These are phyloP conservation scores for Furcifer pardalis DNA, from an alignment of 2,797 vertebrate species.

Conservation along the genomic window DNA sequence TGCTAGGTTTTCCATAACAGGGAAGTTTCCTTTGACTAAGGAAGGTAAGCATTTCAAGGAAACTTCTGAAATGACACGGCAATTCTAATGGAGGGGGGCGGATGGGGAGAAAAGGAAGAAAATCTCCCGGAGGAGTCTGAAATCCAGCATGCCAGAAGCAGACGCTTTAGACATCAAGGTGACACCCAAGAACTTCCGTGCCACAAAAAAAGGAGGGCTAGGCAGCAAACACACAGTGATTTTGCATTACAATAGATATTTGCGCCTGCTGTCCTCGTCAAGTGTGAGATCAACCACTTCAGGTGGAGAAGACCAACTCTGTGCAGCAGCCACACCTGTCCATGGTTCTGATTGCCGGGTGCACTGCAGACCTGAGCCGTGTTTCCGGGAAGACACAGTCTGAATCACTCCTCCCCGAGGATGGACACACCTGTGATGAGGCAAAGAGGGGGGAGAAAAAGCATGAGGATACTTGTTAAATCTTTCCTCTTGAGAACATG, in stretches of 20 bases:
- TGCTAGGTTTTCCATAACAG: constrained; percentile 46
- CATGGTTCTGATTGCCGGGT: constrained; percentile 85
- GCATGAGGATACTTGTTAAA: not conserved
- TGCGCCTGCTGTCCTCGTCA: constrained; percentile 92
- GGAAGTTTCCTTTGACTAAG: constrained; percentile 48
- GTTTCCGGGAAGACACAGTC: constrained; percentile 93
- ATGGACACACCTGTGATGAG: constrained; percentile 81
- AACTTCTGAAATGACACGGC: constrained; percentile 62
- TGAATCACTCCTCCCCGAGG: constrained; percentile 96
- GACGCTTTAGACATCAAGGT: constrained; percentile 67
- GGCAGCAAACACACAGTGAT: constrained; percentile 69
- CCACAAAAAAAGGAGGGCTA: constrained; percentile 52
- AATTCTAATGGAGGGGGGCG: constrained; percentile 47
- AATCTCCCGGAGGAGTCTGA: constrained; percentile 48
- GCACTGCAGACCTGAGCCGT: constrained; percentile 79
- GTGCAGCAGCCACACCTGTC: constrained; percentile 89
- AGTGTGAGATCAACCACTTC: constrained; percentile 97
- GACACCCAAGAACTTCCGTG: constrained; percentile 69
- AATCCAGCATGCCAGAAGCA: constrained; percentile 69
- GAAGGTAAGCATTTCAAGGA: constrained; percentile 53
- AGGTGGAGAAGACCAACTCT: constrained; percentile 90
- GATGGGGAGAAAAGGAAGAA: constrained; percentile 48
- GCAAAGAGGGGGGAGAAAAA: not conserved
- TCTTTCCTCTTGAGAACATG: fast-evolving
- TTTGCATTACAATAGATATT: constrained; percentile 89